Evolutionary conservation across 1,140 invertebrate genomes (phyloP), one percentile per base, ranked within the genome.

Genomic region (Drosophila nigromelanica): DNA sequence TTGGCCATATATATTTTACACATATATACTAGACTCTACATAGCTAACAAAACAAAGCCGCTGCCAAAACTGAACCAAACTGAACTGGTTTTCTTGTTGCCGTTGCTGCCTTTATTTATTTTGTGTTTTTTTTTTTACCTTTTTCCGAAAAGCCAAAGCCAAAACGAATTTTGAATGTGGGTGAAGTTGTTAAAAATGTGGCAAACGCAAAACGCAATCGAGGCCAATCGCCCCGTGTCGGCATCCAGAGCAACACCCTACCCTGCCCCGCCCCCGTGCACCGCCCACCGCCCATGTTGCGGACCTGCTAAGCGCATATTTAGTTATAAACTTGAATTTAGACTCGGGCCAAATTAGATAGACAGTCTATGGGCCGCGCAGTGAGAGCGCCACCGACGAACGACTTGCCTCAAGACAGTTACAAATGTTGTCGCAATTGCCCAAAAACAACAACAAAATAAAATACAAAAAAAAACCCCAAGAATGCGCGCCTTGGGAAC

Each of bases 81-180:
- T 71, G 82, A 86, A 86, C 81, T 81, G 81, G 78, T 81, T 86
- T 71, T 30, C 27, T 11, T 37, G 27, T 27, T 27, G 27, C 27
- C 27, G 27, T 60, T n/a, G 14, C 11, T 63, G 15, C 37, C 27
- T 27, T 40, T 62, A 33, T 37, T 54, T 54, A 47, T 76, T 42
- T 70, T 48, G 40, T 54, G 5, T 43, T 58, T 18, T 12, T 24
- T 48, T 68, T 58, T 67, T 67, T 18, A 1, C 18, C 8, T 10
- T 68, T 68, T 68, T 56, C 56, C 12, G 48, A 71, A 56, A 67
- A 68, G 77, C 76, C 68, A 79, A 83, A 83, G 82, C 82, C 83
- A 86, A 86, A 86, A 80, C 82, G 78, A 86, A 86, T 86, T 86
- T 86, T 87, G 82, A 86, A 86, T 86, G 82, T 86, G 82, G 82